Evolutionary conservation across 2,113 vertebrate genomes (phyloP).

Genomic region (Microtus richardsoni): DNA sequence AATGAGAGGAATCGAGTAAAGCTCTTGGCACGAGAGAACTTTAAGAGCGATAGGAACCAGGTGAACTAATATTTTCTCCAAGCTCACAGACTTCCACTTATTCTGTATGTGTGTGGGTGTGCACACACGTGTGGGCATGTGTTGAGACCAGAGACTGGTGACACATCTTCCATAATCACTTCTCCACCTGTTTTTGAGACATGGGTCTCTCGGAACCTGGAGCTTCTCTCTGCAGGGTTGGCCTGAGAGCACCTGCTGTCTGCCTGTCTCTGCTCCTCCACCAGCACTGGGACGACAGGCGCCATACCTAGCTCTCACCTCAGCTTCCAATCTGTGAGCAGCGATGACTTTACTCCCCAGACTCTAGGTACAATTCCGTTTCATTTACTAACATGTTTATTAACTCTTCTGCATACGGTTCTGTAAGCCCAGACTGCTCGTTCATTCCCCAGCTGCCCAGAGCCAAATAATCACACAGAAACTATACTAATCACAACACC

Average conservation of each 20-base stretch:
- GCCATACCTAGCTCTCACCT: background rate
- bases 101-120: background rate
- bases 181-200: background rate
- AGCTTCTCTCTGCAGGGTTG: background rate
- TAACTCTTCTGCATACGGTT: background rate
- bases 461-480: no score
- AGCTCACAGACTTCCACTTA: background rate
- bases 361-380: background rate
- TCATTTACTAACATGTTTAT: background rate
- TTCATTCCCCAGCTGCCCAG: no score
- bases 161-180: background rate
- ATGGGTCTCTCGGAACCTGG: background rate
- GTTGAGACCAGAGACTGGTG: background rate
- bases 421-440: no score
- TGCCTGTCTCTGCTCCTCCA: background rate
- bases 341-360: background rate
- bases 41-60: slow-evolving; percentile 2
- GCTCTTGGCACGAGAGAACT: slow-evolving; percentile 40
- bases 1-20: slow-evolving; percentile 26
- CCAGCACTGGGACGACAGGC: background rate
- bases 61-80: slow-evolving; percentile 7
- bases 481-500: no score
- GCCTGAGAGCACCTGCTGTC: background rate
- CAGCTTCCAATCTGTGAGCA: background rate
- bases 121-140: background rate